Evolutionary conservation across 2,888 invertebrate species (phyloP), one percentile per base, ranked within the genome.

Genomic region (Azorinus chamasolen): DNA sequence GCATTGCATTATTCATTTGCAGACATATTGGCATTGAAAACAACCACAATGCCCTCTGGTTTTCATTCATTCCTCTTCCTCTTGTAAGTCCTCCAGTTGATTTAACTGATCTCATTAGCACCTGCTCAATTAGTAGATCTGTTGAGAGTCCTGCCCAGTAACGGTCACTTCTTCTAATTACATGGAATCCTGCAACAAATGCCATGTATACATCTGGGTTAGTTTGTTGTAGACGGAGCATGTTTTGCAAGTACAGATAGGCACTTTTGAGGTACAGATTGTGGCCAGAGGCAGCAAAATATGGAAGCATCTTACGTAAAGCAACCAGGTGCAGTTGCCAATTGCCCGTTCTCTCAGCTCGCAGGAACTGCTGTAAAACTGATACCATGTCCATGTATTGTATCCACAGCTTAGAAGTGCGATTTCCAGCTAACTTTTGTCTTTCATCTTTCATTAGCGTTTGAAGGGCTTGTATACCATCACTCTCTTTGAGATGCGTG

Each of bases 41-140:
- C 18, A 84, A 22, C 86, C 86, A 83, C 20, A 54, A 65, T 10
- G 75, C 22, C 45, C 83, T 51, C 63, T 85, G 83, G 10, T 32
- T 14, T 48, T 85, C 84, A 3, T 51, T 45, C 75, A 84, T 75
- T 12, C 84, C 84, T 24, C 78, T 41, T 10, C 85, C 83, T 37
- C 83, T 39, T 6, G 78, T 83, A 24, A 83, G 18, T 12, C 86
- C 85, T 12, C 85, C 83, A 14, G 57, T 69, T 18, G 77, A 66
- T 51, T 86, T 87, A 12, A 86, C n/a, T 18, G 54, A 73, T 25
- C 85, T 46, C 87, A 87, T 86, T 1, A 87, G 61, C 8, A 70
- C 70, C 57, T 88, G 87, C 62, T 88, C 87, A 32, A 88, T 88
- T 1, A 83, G 65, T 12, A 86, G 72, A 51, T 87, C 87, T 27